phyloP scores from a whole-genome alignment of 2,888 invertebrate genomes.

The Cacoxenus indagator region DNA sequence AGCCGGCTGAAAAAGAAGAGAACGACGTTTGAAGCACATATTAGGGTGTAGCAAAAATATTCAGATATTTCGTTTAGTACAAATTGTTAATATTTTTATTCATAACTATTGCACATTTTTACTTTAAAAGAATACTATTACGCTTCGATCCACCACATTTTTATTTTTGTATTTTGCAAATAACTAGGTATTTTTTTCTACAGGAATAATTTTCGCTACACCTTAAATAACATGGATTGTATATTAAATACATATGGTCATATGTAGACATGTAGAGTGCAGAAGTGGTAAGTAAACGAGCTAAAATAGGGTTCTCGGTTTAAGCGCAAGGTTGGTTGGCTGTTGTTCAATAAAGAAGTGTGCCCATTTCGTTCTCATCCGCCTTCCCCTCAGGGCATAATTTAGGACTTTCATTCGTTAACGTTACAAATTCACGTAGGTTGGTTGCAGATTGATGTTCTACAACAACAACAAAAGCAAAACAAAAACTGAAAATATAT shows the following conservation, averaged over 20 bases:
- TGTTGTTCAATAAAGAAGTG: constrained; percentile 24
- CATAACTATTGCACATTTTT: no score
- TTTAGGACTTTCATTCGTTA: constrained; percentile 38
- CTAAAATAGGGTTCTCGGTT: neutral
- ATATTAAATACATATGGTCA: neutral
- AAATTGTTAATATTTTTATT: neutral
- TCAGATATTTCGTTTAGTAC: neutral
- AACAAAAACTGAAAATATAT: neutral
- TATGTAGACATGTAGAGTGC: neutral
- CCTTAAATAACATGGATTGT: neutral
- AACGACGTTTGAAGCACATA: neutral
- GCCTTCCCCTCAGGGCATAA: constrained; percentile 33
- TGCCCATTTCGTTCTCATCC: constrained; percentile 24
- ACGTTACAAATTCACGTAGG: constrained; percentile 32
- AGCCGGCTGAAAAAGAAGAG: constrained; percentile 5
- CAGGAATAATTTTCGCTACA: neutral
- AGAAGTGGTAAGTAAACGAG: neutral
- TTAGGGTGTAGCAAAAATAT: neutral
- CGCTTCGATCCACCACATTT: no score
- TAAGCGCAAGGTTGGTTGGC: neutral
- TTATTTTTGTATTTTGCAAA: neutral
- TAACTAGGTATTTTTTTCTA: neutral
- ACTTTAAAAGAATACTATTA: no score
- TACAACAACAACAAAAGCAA: constrained; percentile 7
- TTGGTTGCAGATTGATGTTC: constrained; percentile 36